Percentiles rank a stretch among this genome's conserved stretches.
These are phyloP conservation scores for Ochotona curzoniae DNA, from an alignment of 2,113 vertebrate genomes.

Conservation along the genomic window DNA sequence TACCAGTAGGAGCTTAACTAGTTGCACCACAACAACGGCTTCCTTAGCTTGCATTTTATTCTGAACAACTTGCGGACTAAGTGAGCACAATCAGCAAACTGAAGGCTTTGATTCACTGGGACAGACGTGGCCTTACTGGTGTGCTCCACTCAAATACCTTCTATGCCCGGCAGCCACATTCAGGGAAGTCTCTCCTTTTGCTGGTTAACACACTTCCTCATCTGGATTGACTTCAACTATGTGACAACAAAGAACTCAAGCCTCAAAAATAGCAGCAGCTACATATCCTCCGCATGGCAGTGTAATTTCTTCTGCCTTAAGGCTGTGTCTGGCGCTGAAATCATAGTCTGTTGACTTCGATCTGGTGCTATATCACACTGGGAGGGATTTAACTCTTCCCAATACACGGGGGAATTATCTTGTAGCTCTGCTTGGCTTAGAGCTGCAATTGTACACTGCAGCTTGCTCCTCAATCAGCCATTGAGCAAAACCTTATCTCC, in stretches of 20 bases:
- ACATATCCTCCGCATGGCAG: constrained; percentile 95
- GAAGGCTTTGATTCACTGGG: constrained; percentile 20
- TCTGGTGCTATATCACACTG: constrained; percentile 86
- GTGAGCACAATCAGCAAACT: neutral
- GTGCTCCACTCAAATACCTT: neutral
- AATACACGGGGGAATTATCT: constrained; percentile 79
- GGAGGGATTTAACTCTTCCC: constrained; percentile 84
- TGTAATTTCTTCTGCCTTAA: constrained; percentile 96
- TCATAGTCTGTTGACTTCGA: constrained; percentile 96
- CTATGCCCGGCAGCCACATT: constrained; percentile 29
- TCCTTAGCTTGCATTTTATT: constrained; percentile 47
- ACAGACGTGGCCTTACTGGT: neutral
- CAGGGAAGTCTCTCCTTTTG: constrained; percentile 81
- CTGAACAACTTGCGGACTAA: constrained; percentile 32
- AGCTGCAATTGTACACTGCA: constrained; percentile 41
- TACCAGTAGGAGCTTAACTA: too few relatives aligned
- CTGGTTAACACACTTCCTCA: constrained; percentile 82
- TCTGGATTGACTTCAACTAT: constrained; percentile 96
- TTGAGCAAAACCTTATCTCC: constrained; percentile 55
- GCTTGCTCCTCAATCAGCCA: constrained; percentile 65
- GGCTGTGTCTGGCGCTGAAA: constrained; percentile 94
- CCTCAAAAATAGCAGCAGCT: constrained; percentile 91
- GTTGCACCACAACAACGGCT: too few relatives aligned
- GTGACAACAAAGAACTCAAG: constrained; percentile 91
- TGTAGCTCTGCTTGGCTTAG: constrained; percentile 72